Conservation (phyloP, 2,888 invertebrate genomes). For the Acholoe squamosa region DNA sequence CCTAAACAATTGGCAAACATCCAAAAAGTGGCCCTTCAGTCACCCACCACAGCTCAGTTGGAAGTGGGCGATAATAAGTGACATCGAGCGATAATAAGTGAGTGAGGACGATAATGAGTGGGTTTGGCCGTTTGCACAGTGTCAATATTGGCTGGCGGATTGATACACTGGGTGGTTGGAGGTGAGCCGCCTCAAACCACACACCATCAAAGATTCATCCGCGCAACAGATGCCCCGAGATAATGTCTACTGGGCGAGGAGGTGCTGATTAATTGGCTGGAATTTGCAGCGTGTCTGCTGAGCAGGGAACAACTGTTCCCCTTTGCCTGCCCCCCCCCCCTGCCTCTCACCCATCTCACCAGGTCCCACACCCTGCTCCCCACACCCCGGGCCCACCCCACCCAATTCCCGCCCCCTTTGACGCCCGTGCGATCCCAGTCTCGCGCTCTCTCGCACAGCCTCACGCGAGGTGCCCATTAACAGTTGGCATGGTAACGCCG, state of each 20-base stretch:
- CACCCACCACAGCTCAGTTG: neutral
- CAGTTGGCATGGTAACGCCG: conserved; percentile 48
- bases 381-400: neutral
- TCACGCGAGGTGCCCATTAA: conserved; percentile 27
- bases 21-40: neutral
- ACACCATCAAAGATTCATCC: conserved; percentile 15
- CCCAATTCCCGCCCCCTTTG: neutral
- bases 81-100: no score
- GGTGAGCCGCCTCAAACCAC: conserved; percentile 14
- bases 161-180: neutral
- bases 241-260: conserved; percentile 3
- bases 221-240: conserved; percentile 12
- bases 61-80: no score
- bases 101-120: neutral
- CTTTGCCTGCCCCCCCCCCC: neutral
- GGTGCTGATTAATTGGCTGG: conserved; percentile 22
- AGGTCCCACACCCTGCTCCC: neutral
- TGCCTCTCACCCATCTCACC: neutral
- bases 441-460: conserved; percentile 33
- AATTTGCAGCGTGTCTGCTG: conserved; percentile 9
- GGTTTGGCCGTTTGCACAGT: neutral
- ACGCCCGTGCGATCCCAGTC: neutral
- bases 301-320: conserved; percentile 15
- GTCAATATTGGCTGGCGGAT: conserved; percentile 33
- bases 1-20: neutral